Evolutionary conservation across 2,888 invertebrate species (phyloP).

Genomic region (Smittia sp.): DNA sequence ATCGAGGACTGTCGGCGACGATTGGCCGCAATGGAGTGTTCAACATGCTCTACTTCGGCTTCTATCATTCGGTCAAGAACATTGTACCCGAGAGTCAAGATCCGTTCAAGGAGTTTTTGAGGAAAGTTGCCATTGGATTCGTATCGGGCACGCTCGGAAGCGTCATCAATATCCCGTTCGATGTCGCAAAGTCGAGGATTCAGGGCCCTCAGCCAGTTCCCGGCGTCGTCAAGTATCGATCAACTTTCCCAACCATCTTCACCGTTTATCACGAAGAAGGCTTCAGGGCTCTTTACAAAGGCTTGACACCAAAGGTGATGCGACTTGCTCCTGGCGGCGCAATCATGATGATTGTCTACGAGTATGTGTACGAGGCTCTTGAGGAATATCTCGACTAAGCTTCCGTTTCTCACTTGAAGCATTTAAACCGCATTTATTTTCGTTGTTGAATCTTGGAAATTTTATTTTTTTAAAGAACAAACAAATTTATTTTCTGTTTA

Average conservation of each 20-base stretch:
- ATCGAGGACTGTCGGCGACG: slow-evolving; percentile 86
- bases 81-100: slow-evolving; percentile 56
- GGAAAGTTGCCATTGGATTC: slow-evolving; percentile 81
- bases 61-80: slow-evolving; percentile 85
- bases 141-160: slow-evolving; percentile 84
- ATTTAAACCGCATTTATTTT: slow-evolving; percentile 9
- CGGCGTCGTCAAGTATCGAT: slow-evolving; percentile 72
- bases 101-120: slow-evolving; percentile 63
- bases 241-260: slow-evolving; percentile 69
- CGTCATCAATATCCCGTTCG: slow-evolving; percentile 89
- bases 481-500: neutral
- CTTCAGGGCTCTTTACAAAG: slow-evolving; percentile 85
- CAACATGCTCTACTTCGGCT: slow-evolving; percentile 93
- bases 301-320: slow-evolving; percentile 84
- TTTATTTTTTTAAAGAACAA: too few relatives aligned
- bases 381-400: slow-evolving; percentile 15
- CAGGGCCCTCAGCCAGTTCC: slow-evolving; percentile 83
- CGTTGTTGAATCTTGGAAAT: too few relatives aligned
- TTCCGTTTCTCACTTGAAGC: neutral
- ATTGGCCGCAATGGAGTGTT: slow-evolving; percentile 86
- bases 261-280: slow-evolving; percentile 86
- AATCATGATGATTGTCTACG: slow-evolving; percentile 91
- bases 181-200: slow-evolving; percentile 92
- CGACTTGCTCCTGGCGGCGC: slow-evolving; percentile 92
- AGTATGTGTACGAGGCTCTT: slow-evolving; percentile 67